phyloP scores from a whole-genome alignment of 2,113 vertebrate genomes.

The Mungos mungo region DNA sequence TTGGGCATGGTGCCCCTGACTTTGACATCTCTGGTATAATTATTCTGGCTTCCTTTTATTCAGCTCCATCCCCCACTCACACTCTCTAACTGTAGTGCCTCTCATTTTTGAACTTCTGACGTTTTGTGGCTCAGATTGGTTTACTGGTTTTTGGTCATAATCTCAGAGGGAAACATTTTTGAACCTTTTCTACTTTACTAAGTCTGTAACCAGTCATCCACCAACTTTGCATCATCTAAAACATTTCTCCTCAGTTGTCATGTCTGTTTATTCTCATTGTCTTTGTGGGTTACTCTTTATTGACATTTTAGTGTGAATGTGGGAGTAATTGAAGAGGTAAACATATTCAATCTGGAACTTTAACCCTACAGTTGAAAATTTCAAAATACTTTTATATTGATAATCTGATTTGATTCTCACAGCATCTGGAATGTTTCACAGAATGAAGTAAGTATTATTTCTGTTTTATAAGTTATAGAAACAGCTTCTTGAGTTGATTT shows the following conservation, averaged over 20 bases:
- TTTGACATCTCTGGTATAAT: not conserved
- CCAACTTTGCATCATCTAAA: not conserved
- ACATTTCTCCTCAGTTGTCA: not conserved
- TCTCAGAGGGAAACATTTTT: not conserved
- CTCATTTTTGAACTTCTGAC: not conserved
- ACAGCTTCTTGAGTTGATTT: not conserved
- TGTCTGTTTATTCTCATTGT: not conserved
- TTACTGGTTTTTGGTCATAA: not conserved
- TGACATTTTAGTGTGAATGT: not conserved
- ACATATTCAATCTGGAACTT: not conserved
- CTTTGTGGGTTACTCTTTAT: not conserved
- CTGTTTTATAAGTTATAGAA: not conserved
- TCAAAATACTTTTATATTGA: not conserved
- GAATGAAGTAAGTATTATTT: not conserved
- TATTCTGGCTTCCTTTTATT: not conserved
- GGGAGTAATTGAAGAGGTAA: not conserved
- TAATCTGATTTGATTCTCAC: not conserved
- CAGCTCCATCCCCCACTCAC: not conserved
- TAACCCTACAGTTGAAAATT: not conserved
- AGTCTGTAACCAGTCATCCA: not conserved
- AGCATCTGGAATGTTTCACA: not conserved
- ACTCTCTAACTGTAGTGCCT: not conserved
- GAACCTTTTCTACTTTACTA: not conserved
- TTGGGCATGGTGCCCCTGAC: not conserved
- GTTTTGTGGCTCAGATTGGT: not conserved